Evolutionary conservation across 1,140 invertebrate genomes (phyloP).

Genomic region (Brachionus manjavacas): DNA sequence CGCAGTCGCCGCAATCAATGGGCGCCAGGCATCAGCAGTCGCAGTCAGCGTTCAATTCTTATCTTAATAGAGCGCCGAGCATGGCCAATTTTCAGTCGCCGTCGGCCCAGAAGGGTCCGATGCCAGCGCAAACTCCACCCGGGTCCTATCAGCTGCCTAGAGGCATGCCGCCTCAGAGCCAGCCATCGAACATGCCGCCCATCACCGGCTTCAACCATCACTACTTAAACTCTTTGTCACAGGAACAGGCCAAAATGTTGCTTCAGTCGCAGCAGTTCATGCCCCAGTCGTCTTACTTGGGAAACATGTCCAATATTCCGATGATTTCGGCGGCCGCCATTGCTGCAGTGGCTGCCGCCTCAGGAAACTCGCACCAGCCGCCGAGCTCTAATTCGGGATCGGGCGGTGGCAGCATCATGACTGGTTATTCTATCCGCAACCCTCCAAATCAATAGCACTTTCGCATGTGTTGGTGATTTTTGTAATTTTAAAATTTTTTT

Average conservation of each 20-base stretch:
- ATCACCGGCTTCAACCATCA: background rate
- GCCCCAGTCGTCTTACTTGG: background rate
- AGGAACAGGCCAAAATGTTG: slow-evolving; percentile 23
- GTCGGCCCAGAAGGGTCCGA: background rate
- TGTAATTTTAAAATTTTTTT: too few species aligned
- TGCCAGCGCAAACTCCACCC: background rate
- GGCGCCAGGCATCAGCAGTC: background rate
- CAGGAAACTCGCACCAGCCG: background rate
- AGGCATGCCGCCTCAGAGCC: background rate
- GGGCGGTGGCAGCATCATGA: background rate
- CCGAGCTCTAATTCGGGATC: background rate
- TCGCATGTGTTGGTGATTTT: too few species aligned
- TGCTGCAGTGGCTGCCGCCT: background rate
- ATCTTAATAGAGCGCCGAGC: background rate
- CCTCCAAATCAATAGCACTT: background rate
- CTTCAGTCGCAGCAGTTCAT: background rate
- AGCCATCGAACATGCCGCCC: background rate
- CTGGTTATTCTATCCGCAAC: slow-evolving; percentile 9
- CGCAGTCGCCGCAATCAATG: slow-evolving; percentile 9
- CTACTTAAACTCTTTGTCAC: background rate
- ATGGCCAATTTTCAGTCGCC: background rate
- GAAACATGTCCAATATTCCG: background rate
- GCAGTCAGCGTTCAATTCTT: background rate
- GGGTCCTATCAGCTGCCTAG: background rate
- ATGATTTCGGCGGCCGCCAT: background rate